A percentile compares a stretch with the other conserved stretches of the same genome.
These are phyloP conservation scores for Dioctria rufipes DNA, from an alignment of 2,888 invertebrate genomes.

Conservation along the genomic window DNA sequence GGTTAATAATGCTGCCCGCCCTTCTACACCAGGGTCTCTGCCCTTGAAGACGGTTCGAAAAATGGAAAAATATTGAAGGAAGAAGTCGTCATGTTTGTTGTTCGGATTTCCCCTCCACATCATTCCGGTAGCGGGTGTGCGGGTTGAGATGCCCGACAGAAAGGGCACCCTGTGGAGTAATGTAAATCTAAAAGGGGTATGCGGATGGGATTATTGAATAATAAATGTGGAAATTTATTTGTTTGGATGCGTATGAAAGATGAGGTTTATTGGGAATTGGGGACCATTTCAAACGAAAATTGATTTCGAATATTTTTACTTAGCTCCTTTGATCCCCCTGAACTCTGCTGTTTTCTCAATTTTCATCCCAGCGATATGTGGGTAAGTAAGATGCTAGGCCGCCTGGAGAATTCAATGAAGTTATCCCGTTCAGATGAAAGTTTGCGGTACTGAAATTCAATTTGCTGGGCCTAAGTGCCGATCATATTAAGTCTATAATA, in stretches of 20 bases:
- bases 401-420: conserved; percentile 39
- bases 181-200: conserved; percentile 58
- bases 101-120: conserved; percentile 25
- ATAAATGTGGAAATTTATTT: conserved; percentile 60
- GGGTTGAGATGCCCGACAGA: conserved; percentile 14
- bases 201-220: conserved; percentile 59
- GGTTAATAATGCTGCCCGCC: conserved; percentile 15
- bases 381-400: conserved; percentile 36
- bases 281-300: conserved; percentile 59
- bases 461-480: conserved; percentile 7
- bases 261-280: conserved; percentile 60
- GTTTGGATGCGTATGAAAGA: conserved; percentile 60
- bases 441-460: conserved; percentile 38
- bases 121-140: background rate
- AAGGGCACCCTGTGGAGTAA: conserved; percentile 57
- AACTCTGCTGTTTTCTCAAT: conserved; percentile 40
- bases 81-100: conserved; percentile 52
- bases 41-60: conserved; percentile 19
- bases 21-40: background rate
- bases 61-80: conserved; percentile 27
- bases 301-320: conserved; percentile 58
- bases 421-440: conserved; percentile 35
- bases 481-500: conserved; percentile 12
- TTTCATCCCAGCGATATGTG: conserved; percentile 28
- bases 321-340: conserved; percentile 39